Base-by-base conservation (phyloP, 2,888 invertebrate genomes). In the Pyrrhosoma nymphula region DNA sequence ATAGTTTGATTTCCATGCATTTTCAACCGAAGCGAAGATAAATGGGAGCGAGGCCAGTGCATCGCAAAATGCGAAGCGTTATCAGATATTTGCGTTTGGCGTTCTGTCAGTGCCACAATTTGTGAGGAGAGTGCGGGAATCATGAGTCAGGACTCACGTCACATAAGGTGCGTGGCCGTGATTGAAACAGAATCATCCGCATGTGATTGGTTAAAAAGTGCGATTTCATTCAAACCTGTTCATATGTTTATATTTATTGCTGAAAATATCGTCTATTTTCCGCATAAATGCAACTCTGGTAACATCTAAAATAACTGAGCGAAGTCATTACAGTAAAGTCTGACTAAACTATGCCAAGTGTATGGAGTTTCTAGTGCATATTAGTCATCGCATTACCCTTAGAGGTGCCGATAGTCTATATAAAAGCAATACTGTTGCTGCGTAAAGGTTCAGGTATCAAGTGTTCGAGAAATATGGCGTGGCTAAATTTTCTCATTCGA, bases 1-100 rank as follows among this genome's bases (percentile, higher is more conserved):
- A 82, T 82, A 82, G 82, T 82, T 82, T 82, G 30, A 82, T 82
- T 82, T 26, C 30, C 82, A 82, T 82, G 82, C 82, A 82, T 82
- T 82, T 82, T 82, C 82, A 18, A 16, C 14, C 10, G 82, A 82
- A 35, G 16, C 12, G 26, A 82, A 82, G 82, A 82, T 30, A 35
- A 82, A 82, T 82, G 82, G 35, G 23, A 16, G 14, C 26, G 35
- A 16, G 26, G 35, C 35, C 35, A 82, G 82, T 18, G 12, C 35
- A 35, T 82, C 30, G 26, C 35, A 35, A 82, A 82, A 82, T 82
- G 82, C 82, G 26, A 18, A 35, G 16, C 26, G 82, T 18, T 82
- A 82, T 82, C 82, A 82, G 82, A 82, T 82, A 82, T 82, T 47
- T 47, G 35, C 82, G 82, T 82, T 14, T 35, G 82, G 82, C 35